A percentile compares a stretch with the other conserved stretches of the same genome.
phyloP scores from a whole-genome alignment of 1,140 invertebrate species.

The Antheraea pernyi region DNA sequence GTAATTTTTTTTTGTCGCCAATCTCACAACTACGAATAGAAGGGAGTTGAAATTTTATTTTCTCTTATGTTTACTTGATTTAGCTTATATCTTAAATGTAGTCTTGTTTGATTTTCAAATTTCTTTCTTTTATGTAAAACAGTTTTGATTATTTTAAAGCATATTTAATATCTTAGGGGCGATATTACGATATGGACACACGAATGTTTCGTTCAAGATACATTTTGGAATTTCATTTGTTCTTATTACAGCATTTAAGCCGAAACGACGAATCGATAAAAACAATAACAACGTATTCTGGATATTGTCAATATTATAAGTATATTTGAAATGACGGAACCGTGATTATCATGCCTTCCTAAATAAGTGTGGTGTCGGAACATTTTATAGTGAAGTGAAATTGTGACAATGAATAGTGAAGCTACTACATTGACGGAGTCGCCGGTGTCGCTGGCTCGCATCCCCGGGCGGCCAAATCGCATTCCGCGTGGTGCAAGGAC shows the following conservation, averaged over 20 bases:
- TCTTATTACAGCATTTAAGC: background rate
- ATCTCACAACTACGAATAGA: background rate
- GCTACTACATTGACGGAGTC: constrained; percentile 62
- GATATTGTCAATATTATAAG: background rate
- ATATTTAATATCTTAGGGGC: background rate
- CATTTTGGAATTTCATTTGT: background rate
- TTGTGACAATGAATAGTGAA: no score
- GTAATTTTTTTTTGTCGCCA: background rate
- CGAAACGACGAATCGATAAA: background rate
- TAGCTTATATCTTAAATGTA: background rate
- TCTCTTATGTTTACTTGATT: constrained; percentile 7
- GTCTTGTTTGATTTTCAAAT: background rate
- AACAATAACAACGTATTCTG: background rate
- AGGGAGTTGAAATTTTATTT: background rate
- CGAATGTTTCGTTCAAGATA: background rate
- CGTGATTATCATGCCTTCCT: constrained; percentile 31
- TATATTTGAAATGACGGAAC: constrained; percentile 40
- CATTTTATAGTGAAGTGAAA: constrained; percentile 56
- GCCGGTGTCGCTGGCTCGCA: constrained; percentile 62
- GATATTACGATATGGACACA: constrained; percentile 8
- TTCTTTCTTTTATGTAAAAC: background rate
- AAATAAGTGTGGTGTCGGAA: constrained; percentile 34
- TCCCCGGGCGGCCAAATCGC: constrained; percentile 54
- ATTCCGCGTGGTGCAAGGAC: constrained; percentile 48
- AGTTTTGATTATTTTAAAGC: background rate